These are phyloP conservation scores for Physella acuta DNA, from an alignment of 1,140 invertebrate species.

Conservation along the genomic window DNA sequence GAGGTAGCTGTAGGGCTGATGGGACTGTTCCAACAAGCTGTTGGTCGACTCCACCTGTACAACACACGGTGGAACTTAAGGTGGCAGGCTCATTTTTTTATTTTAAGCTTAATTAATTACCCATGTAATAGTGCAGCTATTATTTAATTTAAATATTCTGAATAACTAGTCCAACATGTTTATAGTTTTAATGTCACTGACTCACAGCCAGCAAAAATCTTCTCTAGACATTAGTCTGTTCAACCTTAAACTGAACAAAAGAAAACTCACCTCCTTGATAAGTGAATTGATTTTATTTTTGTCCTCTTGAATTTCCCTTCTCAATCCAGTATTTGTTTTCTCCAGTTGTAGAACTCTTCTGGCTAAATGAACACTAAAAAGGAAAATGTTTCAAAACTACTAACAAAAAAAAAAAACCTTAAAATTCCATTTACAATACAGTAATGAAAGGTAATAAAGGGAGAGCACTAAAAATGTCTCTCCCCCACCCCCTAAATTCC, in stretches of 20 bases:
- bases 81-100: not conserved
- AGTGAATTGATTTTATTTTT: constrained; percentile 48
- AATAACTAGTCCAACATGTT: not conserved
- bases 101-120: not conserved
- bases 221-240: not conserved
- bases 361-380: constrained; percentile 55
- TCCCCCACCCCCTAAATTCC: too few relatives aligned
- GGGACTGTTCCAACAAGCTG: constrained; percentile 51
- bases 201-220: not conserved
- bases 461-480: too few relatives aligned
- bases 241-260: not conserved
- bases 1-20: constrained; percentile 59
- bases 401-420: too few relatives aligned
- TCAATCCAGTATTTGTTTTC: constrained; percentile 51
- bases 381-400: not conserved
- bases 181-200: not conserved
- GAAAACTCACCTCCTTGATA: constrained; percentile 45
- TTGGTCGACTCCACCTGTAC: constrained; percentile 54
- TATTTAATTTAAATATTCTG: too few relatives aligned
- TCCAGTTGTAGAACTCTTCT: constrained; percentile 57
- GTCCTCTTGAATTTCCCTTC: constrained; percentile 53
- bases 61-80: too few relatives aligned
- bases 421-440: too few relatives aligned
- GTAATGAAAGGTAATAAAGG: too few relatives aligned
- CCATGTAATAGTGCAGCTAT: too few relatives aligned